phyloP scores from a whole-genome alignment of 2,888 invertebrate genomes.

The Nyleta sp. region DNA sequence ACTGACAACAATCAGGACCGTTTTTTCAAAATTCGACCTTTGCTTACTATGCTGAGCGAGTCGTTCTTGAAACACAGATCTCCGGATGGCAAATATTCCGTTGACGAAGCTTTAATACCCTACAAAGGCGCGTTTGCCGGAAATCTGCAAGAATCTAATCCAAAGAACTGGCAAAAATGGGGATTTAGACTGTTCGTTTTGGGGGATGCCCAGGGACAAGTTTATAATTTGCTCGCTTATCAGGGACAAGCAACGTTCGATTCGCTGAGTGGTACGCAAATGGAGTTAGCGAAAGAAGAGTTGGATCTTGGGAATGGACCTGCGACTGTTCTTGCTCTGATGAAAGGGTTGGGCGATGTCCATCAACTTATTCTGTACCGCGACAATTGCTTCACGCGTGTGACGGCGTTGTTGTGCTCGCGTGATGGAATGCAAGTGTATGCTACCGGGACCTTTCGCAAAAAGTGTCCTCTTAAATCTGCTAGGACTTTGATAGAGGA shows the following conservation, averaged over 20 bases:
- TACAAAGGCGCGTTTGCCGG: constrained; percentile 63
- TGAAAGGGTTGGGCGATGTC: background rate
- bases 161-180: constrained; percentile 62
- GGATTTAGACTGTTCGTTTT: constrained; percentile 59
- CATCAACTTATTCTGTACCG: constrained; percentile 62
- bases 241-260: constrained; percentile 53
- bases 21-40: constrained; percentile 72
- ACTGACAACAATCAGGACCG: constrained; percentile 65
- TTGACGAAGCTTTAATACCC: constrained; percentile 72
- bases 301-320: background rate
- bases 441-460: constrained; percentile 18
- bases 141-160: constrained; percentile 60
- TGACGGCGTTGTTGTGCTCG: constrained; percentile 50
- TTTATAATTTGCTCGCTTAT: constrained; percentile 56
- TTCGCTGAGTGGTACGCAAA: constrained; percentile 18
- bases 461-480: constrained; percentile 52
- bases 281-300: constrained; percentile 40
- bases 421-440: constrained; percentile 42
- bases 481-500: constrained; percentile 66
- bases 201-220: constrained; percentile 52
- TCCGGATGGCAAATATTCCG: constrained; percentile 48
- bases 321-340: background rate
- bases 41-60: constrained; percentile 68
- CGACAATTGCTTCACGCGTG: constrained; percentile 67
- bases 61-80: constrained; percentile 14